Evolutionary conservation across 1,140 invertebrate species (phyloP), one percentile per base, ranked within the genome.

Genomic region (Papilio aristodemus): DNA sequence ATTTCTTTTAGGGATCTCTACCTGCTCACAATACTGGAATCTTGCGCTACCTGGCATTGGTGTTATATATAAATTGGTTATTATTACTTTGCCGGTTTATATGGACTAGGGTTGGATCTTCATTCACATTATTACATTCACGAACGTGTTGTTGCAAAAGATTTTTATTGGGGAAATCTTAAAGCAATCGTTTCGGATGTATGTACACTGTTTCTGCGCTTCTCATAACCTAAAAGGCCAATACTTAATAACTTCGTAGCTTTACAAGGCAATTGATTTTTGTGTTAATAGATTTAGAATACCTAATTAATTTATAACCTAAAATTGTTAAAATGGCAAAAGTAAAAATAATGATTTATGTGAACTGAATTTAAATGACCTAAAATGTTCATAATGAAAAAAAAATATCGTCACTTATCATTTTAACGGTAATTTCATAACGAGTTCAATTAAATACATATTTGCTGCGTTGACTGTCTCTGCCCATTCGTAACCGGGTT

Each of bases 41-140:
- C 43, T 22, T 43, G 62, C 62, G n/a, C 62, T 64, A 64, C 62
- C 62, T 64, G 62, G 38, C 10, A 54, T 22, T 54, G 46, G 17
- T 22, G 22, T 54, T 54, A 32, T 32, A 32, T 32, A 54, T 1
- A 9, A 54, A 22, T 22, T 17, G 17, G 11, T 54, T 54, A 8
- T 19, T 50, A 50, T 50, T 13, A 54, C 46, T 25, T 22, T 54
- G 19, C 22, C 19, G 46, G 11, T 54, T 54, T 6, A 10, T 17
- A 22, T 54, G n/a, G n/a, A 46, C 43, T 19, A 9, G 41, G 17
- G 19, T 46, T 46, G 41, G 10, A 5, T 43, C 10, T 9, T 46
- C 39, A 41, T 41, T 41, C 6, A 19, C 17, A 46, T 17, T 46
- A 10, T 46, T 7, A 46, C 14, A 46, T 19, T 14, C n/a, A 41